Percentiles rank a stretch among this genome's conserved stretches.
Conservation (phyloP, 2,113 vertebrate genomes). For the Rattus rattus region DNA sequence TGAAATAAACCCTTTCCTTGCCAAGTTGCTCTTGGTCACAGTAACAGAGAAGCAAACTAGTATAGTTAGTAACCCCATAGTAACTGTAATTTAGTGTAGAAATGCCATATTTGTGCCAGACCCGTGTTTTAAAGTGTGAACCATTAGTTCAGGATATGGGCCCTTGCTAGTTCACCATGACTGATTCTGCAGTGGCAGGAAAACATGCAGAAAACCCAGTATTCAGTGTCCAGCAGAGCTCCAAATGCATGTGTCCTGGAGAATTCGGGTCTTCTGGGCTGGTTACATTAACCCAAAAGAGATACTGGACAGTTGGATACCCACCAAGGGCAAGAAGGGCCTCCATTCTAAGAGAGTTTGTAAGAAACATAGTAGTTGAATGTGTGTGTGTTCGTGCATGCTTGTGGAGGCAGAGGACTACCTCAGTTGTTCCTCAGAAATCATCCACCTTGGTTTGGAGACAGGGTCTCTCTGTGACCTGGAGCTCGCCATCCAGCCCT, state of each 20-base stretch:
- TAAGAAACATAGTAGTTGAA: neutral
- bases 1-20: neutral
- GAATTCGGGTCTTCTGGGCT: conserved; percentile 52
- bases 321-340: conserved; percentile 57
- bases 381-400: neutral
- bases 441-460: neutral
- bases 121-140: conserved; percentile 50
- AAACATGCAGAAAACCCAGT: neutral
- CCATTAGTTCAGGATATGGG: neutral
- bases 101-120: neutral
- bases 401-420: neutral
- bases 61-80: conserved; percentile 6
- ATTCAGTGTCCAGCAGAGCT: neutral
- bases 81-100: conserved; percentile 72
- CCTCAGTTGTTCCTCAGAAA: neutral
- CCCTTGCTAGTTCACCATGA: neutral
- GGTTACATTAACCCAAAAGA: conserved; percentile 66
- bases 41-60: neutral
- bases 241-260: neutral
- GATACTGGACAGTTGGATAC: conserved; percentile 61
- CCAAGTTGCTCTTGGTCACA: neutral
- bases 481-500: neutral
- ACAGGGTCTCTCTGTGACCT: neutral
- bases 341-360: conserved; percentile 66
- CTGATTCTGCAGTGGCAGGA: conserved; percentile 32